Evolutionary conservation across 2,888 invertebrate genomes (phyloP).

Genomic region (Melangyna quadrimaculata): DNA sequence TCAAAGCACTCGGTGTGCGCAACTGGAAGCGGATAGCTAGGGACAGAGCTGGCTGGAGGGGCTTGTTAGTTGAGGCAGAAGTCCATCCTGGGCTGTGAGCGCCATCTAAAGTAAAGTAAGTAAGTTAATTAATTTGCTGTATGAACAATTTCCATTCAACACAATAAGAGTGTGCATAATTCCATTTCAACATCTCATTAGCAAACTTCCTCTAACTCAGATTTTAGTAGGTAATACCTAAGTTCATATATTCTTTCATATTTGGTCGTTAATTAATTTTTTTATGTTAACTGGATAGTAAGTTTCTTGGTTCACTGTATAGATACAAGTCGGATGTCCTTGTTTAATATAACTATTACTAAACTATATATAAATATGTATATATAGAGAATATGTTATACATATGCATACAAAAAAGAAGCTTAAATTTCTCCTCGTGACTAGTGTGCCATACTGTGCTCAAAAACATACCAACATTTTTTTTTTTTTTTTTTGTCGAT

Average conservation of each 20-base stretch:
- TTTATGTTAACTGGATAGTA: neutral
- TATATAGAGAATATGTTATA: too few relatives aligned
- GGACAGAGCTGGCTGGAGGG: too few relatives aligned
- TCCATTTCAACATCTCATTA: neutral
- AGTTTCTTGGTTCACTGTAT: conserved; percentile 28
- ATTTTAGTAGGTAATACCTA: neutral
- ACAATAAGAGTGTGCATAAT: neutral
- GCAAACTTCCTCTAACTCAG: neutral
- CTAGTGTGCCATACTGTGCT: conserved; percentile 29
- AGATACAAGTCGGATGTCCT: neutral
- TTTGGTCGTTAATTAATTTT: neutral
- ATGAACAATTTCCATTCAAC: neutral
- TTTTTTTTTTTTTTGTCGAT: conserved; percentile 59
- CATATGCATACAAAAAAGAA: conserved; percentile 3
- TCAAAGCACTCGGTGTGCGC: too few relatives aligned
- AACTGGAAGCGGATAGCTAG: too few relatives aligned
- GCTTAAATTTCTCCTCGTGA: conserved; percentile 47
- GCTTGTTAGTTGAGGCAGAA: too few relatives aligned
- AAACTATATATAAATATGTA: neutral
- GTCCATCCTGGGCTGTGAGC: too few relatives aligned
- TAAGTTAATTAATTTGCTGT: neutral
- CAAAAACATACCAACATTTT: conserved; percentile 50
- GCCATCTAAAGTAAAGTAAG: too few relatives aligned
- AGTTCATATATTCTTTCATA: neutral
- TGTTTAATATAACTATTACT: conserved; percentile 3